Base-by-base conservation (phyloP, 2,113 vertebrate species). In the Dolichallabes microphthalmus region DNA sequence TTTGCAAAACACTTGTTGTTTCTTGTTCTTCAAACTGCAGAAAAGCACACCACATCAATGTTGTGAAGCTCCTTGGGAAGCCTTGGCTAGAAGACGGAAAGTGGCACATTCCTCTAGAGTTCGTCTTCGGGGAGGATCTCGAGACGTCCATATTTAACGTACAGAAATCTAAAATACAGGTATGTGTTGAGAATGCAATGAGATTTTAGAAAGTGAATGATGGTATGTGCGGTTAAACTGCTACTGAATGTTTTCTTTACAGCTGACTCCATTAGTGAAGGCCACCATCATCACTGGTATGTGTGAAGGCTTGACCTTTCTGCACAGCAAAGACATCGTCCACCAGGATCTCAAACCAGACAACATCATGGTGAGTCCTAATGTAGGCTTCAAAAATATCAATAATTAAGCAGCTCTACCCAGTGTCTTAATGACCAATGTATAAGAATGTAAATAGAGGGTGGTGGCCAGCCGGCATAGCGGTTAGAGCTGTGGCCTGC, bases 301-400 rank as follows among this genome's bases (percentile, higher is more conserved):
- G 94, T 94, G 94, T 87, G 93, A 94, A 78, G 94, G 94, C 6
- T 88, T 95, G 84, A 80, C 80, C 68, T 88, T 92, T 84, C 93
- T 95, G 53, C 94, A 95, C 86, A 85, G 77, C 74, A 93, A 88
- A 86, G 93, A 94, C 58, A 90, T 95, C 13, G 94, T 95, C 82
- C 94, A 95, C 89, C 94, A 95, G 89, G 94, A 95, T 83, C 93
- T 95, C 55, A 95, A 95, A 88, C 94, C 94, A 80, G 94, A 95
- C 80, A 95, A 95, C 87, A 92, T 95, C 87, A 95, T 95, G 94
- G 94, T 95, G 88, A 93, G 93, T 22, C 11, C 19, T 22, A 80
- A 11, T 3, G 9, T 11, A 73, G 58, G n/a, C 19, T 25, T 22
- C 19, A 30, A 60, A 17, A 19, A 35, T 25, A 4, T 4, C 2